A percentile compares a stretch with the other conserved stretches of the same genome.
phyloP scores from a whole-genome alignment of 2,888 invertebrate species.

The Mycalesis mineus region DNA sequence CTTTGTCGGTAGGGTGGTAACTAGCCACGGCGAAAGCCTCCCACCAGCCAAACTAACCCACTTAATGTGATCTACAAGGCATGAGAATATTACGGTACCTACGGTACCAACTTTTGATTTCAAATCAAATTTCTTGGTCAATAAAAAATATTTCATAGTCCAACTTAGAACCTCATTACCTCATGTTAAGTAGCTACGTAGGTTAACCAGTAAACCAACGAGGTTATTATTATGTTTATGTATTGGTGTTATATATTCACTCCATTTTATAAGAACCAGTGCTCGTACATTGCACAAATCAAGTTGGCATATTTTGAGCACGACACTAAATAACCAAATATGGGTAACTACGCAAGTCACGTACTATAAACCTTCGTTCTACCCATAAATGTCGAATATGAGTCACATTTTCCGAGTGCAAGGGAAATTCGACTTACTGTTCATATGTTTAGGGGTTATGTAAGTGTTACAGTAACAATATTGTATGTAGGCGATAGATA shows the following conservation, averaged over 20 bases:
- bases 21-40: no score
- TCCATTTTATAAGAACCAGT: not conserved
- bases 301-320: constrained; percentile 33
- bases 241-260: not conserved
- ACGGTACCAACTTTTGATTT: no score
- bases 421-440: constrained; percentile 39
- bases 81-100: no score
- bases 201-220: no score
- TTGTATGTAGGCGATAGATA: constrained; percentile 58
- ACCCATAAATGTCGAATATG: constrained; percentile 48
- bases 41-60: no score
- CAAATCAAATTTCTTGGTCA: no score
- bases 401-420: constrained; percentile 43
- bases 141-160: no score
- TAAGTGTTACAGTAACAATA: constrained; percentile 26
- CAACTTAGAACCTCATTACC: no score
- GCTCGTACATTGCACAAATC: constrained; percentile 15
- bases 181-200: no score
- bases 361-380: constrained; percentile 45
- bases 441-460: constrained; percentile 30
- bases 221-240: not conserved
- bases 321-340: constrained; percentile 57
- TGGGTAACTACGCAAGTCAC: constrained; percentile 48
- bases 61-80: no score
- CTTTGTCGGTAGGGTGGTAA: no score